Conservation (phyloP, 2,797 vertebrate genomes). For the Pangasius macronema region DNA sequence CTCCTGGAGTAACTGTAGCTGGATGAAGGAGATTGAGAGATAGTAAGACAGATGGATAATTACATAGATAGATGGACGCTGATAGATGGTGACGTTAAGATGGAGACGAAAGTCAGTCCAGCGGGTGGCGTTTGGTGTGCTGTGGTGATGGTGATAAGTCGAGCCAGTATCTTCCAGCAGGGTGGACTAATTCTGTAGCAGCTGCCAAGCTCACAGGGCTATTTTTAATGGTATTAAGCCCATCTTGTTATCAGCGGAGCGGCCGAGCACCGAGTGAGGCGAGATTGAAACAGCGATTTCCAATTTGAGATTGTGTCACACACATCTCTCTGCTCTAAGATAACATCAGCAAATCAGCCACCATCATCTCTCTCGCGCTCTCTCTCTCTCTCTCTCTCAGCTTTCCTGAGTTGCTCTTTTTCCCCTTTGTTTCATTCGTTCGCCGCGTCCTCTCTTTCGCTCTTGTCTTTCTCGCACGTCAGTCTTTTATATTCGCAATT, state of each 20-base stretch:
- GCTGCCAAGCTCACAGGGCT: slow-evolving; percentile 58
- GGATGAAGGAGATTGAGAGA: slow-evolving; percentile 47
- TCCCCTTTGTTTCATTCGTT: slow-evolving; percentile 43
- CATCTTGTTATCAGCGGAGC: slow-evolving; percentile 73
- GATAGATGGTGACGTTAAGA: slow-evolving; percentile 59
- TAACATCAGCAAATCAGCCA: slow-evolving; percentile 73
- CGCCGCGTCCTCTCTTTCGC: not conserved
- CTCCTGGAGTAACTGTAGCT: slow-evolving; percentile 44
- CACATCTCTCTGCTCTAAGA: slow-evolving; percentile 72
- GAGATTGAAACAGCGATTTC: slow-evolving; percentile 83
- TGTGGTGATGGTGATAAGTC: slow-evolving; percentile 56
- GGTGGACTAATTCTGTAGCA: slow-evolving; percentile 21
- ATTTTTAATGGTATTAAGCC: slow-evolving; percentile 82
- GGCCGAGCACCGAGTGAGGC: slow-evolving; percentile 71
- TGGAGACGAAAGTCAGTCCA: slow-evolving; percentile 56
- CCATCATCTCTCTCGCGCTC: slow-evolving; percentile 67
- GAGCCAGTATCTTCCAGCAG: slow-evolving; percentile 50
- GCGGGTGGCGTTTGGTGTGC: slow-evolving; percentile 52
- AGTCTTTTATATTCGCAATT: not conserved
- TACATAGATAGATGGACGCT: slow-evolving; percentile 55
- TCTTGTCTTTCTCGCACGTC: not conserved
- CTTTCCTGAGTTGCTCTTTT: slow-evolving; percentile 24
- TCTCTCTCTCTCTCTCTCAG: slow-evolving; percentile 45
- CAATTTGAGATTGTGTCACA: slow-evolving; percentile 85
- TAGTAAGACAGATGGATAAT: slow-evolving; percentile 57